A percentile compares a stretch with the other conserved stretches of the same genome.
These are phyloP conservation scores for Scomber japonicus DNA, from an alignment of 2,113 vertebrate species.

Conservation along the genomic window DNA sequence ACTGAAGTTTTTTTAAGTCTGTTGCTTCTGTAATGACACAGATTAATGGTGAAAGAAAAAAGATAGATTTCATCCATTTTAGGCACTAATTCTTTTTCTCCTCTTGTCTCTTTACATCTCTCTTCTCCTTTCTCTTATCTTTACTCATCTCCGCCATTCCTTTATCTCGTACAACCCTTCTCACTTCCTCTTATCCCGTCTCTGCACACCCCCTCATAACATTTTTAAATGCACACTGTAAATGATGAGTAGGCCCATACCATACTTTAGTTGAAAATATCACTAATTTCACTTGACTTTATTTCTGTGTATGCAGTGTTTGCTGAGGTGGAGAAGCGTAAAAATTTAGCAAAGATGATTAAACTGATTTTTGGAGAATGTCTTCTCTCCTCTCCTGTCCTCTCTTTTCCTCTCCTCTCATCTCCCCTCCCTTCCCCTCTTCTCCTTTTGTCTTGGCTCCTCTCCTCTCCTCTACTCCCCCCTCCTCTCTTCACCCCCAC, in stretches of 20 bases:
- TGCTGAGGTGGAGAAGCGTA: background rate
- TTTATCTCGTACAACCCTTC: background rate
- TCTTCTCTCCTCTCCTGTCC: background rate
- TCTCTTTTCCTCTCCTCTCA: background rate
- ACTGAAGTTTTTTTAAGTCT: background rate
- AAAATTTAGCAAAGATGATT: too few species aligned
- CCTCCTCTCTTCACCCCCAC: background rate
- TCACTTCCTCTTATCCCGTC: background rate
- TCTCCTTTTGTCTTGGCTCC: background rate
- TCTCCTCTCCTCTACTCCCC: background rate
- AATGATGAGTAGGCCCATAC: background rate
- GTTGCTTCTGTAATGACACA: background rate
- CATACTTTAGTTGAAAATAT: background rate
- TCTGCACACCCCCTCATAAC: background rate
- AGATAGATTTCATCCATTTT: too few species aligned
- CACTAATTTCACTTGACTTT: constrained; percentile 1
- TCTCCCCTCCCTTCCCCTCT: background rate
- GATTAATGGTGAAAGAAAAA: too few species aligned
- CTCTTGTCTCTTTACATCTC: background rate
- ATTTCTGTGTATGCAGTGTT: background rate
- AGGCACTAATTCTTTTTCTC: background rate
- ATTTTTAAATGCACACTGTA: background rate
- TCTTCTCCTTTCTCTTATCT: background rate
- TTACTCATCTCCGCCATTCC: constrained; percentile 1
- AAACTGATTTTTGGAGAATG: too few species aligned